Evolutionary conservation across 2,797 vertebrate genomes (phyloP), one percentile per base, ranked within the genome.

Genomic region (Eurystomus glaucurus): DNA sequence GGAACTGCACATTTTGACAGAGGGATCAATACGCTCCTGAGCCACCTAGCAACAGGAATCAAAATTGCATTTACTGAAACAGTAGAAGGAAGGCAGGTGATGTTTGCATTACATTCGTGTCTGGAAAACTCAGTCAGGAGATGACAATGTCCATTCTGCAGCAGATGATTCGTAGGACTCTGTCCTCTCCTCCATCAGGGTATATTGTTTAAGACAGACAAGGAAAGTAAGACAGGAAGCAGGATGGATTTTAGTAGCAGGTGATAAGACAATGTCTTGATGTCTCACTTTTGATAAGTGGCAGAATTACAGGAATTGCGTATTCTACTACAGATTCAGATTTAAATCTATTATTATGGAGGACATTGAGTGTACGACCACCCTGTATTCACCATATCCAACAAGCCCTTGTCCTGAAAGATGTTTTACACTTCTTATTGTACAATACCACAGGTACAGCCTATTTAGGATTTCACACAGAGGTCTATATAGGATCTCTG

Each of bases 101-200:
- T 19, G 29, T 33, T 60, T n/a, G 55, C 28, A 6, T 13, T 22
- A 6, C 0, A 0, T 16, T 69, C 54, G n/a, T 57, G 37, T 20
- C 45, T 17, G 25, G 43, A 46, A 55, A 3, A 46, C 15, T 54
- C 57, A 28, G 14, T 19, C 65, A 76, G 31, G 28, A 58, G 39
- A 26, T 7, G 21, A 43, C 20, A 64, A 16, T 51, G 43, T 4
- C 28, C 9, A 0, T 19, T n/a, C 23, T 41, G 31, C 43, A 62
- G 55, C 43, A 28, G 26, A 25, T 10, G 18, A 11, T 7, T 35
- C 5, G 0, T 0, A 45, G 5, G 19, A 41, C 25, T 64, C 45
- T 15, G 13, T 18, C 9, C 15, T 45, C 54, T 60, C 35, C 45
- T 78, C 35, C 61, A 45, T 23, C 19, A 25, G 37, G 20, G 31